Percentiles rank a stretch among this genome's conserved stretches.
Conservation (phyloP, 2,888 invertebrate species). For the Drosophila dives region DNA sequence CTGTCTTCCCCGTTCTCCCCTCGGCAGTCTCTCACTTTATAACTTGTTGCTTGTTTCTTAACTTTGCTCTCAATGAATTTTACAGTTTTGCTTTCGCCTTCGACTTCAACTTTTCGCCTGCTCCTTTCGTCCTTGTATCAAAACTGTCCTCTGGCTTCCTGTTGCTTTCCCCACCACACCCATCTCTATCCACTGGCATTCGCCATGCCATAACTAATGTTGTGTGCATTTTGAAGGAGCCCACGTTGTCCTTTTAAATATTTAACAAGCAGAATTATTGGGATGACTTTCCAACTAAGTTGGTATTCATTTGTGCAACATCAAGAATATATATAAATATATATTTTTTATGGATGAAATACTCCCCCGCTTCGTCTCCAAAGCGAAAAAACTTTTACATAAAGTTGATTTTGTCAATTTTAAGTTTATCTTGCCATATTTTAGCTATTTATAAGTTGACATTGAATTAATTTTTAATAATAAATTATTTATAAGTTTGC, state of each 20-base stretch:
- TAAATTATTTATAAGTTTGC: not conserved
- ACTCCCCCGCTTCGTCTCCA: not conserved
- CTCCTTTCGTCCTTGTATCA: slow-evolving; percentile 16
- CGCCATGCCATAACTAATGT: slow-evolving; percentile 33
- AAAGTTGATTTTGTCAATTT: slow-evolving; percentile 12
- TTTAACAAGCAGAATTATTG: slow-evolving; percentile 73
- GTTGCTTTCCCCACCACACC: not conserved
- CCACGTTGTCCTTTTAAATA: slow-evolving; percentile 61
- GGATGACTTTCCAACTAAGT: slow-evolving; percentile 52
- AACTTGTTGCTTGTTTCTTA: slow-evolving; percentile 73
- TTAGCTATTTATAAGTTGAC: not conserved
- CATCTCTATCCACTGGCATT: not conserved
- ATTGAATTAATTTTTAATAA: not conserved
- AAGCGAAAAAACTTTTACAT: slow-evolving; percentile 22
- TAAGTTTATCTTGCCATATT: not conserved
- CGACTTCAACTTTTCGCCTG: slow-evolving; percentile 39
- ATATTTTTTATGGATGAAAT: slow-evolving; percentile 21
- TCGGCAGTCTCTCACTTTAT: slow-evolving; percentile 12
- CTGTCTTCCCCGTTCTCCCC: not conserved
- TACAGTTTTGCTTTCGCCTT: slow-evolving; percentile 65
- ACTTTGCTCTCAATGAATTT: slow-evolving; percentile 79
- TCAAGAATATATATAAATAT: slow-evolving; percentile 12
- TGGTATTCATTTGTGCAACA: slow-evolving; percentile 64
- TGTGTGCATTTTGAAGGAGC: slow-evolving; percentile 57
- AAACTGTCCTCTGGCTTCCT: slow-evolving; percentile 29